Conservation (phyloP, 1,140 invertebrate genomes). For the Drosophila parvula region DNA sequence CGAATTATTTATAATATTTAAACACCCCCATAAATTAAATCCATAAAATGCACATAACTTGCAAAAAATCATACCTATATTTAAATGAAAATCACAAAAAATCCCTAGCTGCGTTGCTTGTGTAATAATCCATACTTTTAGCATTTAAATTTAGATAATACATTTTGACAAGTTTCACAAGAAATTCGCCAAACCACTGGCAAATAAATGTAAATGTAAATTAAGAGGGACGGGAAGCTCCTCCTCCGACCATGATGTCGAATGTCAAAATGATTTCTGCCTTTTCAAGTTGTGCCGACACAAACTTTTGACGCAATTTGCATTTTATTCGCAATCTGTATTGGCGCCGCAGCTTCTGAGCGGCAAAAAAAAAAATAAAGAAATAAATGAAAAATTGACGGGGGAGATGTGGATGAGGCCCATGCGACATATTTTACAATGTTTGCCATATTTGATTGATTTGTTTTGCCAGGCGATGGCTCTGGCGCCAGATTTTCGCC, state of each 20-base stretch:
- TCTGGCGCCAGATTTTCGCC: slow-evolving; percentile 49
- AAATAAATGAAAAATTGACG: slow-evolving; percentile 7
- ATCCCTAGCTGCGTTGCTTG: not conserved
- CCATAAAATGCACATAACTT: not conserved
- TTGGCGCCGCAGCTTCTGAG: slow-evolving; percentile 68
- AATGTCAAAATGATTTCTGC: slow-evolving; percentile 69
- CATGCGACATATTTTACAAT: slow-evolving; percentile 62
- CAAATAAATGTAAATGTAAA: slow-evolving; percentile 22
- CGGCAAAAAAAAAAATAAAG: slow-evolving; percentile 6
- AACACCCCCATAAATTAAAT: too few relatives aligned
- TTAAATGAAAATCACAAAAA: not conserved
- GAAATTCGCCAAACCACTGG: slow-evolving; percentile 24
- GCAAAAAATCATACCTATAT: not conserved
- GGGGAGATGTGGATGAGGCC: slow-evolving; percentile 6
- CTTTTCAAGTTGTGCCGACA: slow-evolving; percentile 73
- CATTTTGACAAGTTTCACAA: slow-evolving; percentile 37
- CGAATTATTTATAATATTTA: too few relatives aligned
- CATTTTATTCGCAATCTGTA: slow-evolving; percentile 50
- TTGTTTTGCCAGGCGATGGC: slow-evolving; percentile 75
- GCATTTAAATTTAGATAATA: slow-evolving; percentile 20
- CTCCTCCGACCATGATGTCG: slow-evolving; percentile 54
- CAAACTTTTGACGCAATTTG: slow-evolving; percentile 68
- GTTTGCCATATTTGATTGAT: slow-evolving; percentile 70
- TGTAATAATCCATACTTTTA: slow-evolving; percentile 9
- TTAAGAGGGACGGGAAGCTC: slow-evolving; percentile 18